Evolutionary conservation across 2,113 vertebrate species (phyloP).

Genomic region (Marmota flaviventris): DNA sequence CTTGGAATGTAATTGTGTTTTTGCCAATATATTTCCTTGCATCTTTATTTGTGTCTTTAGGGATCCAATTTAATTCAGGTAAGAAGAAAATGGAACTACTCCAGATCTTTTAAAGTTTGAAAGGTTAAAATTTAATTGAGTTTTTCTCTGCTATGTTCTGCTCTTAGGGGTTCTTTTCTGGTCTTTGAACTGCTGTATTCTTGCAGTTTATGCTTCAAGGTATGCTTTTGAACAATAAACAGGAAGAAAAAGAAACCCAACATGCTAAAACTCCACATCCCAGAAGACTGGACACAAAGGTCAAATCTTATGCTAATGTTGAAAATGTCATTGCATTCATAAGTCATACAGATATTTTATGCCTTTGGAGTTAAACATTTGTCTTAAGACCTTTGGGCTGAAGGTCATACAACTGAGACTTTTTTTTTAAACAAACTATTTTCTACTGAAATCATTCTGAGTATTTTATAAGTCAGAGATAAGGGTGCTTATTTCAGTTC

Average conservation of each 20-base stretch:
- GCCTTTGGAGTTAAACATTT: slow-evolving; percentile 70
- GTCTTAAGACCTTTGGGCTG: slow-evolving; percentile 66
- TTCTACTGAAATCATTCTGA: slow-evolving; percentile 4
- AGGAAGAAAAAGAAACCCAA: slow-evolving; percentile 17
- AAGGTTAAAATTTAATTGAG: slow-evolving; percentile 84
- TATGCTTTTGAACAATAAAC: slow-evolving; percentile 36
- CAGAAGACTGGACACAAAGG: slow-evolving; percentile 55
- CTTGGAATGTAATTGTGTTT: slow-evolving; percentile 74
- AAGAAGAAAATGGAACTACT: slow-evolving; percentile 74
- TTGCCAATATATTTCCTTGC: slow-evolving; percentile 60
- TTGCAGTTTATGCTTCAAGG: slow-evolving; percentile 54
- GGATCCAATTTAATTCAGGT: slow-evolving; percentile 79
- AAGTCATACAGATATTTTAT: slow-evolving; percentile 57
- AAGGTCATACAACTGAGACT: slow-evolving; percentile 60
- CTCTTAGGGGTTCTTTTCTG: slow-evolving; percentile 62
- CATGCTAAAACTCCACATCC: slow-evolving; percentile 6
- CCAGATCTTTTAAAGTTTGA: slow-evolving; percentile 74
- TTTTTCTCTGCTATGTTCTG: slow-evolving; percentile 37
- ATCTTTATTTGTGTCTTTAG: slow-evolving; percentile 79
- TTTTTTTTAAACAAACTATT: slow-evolving; percentile 60
- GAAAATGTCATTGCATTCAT: slow-evolving; percentile 75
- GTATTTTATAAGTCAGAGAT: not conserved
- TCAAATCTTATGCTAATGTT: slow-evolving; percentile 75
- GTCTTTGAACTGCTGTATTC: slow-evolving; percentile 56
- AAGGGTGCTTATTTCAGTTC: not conserved